Conservation (phyloP, 1,140 invertebrate genomes). For the Triops longicaudatus region DNA sequence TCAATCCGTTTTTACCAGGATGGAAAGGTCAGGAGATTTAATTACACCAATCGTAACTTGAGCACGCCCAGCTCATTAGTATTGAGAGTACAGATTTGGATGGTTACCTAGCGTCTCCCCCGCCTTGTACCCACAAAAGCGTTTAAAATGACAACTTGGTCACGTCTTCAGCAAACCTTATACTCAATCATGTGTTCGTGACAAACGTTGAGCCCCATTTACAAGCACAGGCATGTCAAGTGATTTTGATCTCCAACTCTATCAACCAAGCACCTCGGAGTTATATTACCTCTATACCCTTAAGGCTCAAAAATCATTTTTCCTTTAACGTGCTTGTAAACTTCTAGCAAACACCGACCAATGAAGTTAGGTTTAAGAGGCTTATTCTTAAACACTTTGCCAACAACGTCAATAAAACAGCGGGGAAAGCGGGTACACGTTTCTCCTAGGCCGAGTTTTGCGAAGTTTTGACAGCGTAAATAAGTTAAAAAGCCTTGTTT, state of each 20-base stretch:
- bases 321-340: too few relatives aligned
- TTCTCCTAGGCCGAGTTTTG: neutral
- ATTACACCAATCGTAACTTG: neutral
- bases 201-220: neutral
- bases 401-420: too few relatives aligned
- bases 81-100: neutral
- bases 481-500: constrained; percentile 4
- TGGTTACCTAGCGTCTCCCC: neutral
- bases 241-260: too few relatives aligned
- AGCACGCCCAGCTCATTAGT: constrained; percentile 6
- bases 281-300: too few relatives aligned
- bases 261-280: too few relatives aligned
- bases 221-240: neutral
- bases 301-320: too few relatives aligned
- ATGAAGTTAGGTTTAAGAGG: too few relatives aligned
- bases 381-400: too few relatives aligned
- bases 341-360: too few relatives aligned
- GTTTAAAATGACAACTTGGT: neutral
- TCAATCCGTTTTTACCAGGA: neutral
- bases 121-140: neutral
- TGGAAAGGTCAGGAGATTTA: neutral
- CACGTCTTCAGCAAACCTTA: neutral
- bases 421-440: too few relatives aligned
- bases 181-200: neutral
- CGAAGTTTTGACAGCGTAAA: neutral